Base-by-base conservation (phyloP, 2,797 vertebrate species). In the Hoplostethus atlanticus region DNA sequence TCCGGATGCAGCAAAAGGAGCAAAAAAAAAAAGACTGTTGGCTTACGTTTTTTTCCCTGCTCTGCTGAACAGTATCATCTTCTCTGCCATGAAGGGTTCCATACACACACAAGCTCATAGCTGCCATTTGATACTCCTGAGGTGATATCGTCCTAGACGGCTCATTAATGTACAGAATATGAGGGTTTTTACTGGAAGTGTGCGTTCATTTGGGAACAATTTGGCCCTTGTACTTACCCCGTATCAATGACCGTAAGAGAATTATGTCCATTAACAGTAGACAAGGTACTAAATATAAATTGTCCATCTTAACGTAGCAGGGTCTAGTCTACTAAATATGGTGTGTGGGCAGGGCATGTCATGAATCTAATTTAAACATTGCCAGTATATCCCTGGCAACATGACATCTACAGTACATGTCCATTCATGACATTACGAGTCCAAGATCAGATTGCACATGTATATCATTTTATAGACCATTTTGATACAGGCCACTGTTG, bases 1-100 rank as follows among this genome's bases (percentile, higher is more conserved):
- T 94, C 94, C 93, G 92, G 93, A 95, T 95, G 93, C 91, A 89
- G 85, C 86, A 79, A 78, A 75, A 74, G 72, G 76, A 81, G 50
- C 67, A 55, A 44, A 44, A 44, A 44, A 52, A 71, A 71, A 59
- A 78, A 54, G 44, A 60, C 28, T 68, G 21, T n/a, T n/a, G 54
- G 38, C 46, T 75, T 57, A 28, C 34, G 17, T 38, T 38, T 28
- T 40, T 16, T 21, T 51, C 15, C 30, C 11, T 53, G 55, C 47
- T 47, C 5, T 17, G 58, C 46, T 62, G 48, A 56, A 42, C 56
- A 50, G 76, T 91, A 79, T 89, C 76, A 73, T 88, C 76, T 88
- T 83, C 67, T 77, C 36, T 68, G 68, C 48, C 52, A 64, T 64
- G 64, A 87, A 83, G 60, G 59, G 66, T 79, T 83, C 83, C 62